Evolutionary conservation across 2,113 vertebrate species (phyloP).

Genomic region (Canis aureus): DNA sequence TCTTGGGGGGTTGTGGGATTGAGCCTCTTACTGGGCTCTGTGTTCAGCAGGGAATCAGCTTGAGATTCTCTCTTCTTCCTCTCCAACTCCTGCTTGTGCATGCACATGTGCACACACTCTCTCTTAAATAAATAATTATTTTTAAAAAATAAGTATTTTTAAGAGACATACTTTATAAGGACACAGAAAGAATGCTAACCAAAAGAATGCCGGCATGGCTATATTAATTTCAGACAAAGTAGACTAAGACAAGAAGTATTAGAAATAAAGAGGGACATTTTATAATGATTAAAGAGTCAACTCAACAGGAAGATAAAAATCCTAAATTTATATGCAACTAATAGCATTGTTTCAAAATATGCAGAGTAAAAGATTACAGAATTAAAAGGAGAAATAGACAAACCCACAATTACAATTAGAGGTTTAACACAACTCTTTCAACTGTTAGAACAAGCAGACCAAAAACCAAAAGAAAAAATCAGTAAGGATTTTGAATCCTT

Average conservation of each 20-base stretch:
- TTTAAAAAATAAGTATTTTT: neutral
- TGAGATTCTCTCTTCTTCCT: neutral
- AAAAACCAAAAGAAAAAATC: neutral
- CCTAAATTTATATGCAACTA: neutral
- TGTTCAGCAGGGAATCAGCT: neutral
- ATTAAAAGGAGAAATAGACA: neutral
- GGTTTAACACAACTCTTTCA: neutral
- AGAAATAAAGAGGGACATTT: constrained; percentile 13
- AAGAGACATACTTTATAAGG: neutral
- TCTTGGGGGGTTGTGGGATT: neutral
- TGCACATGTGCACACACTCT: neutral
- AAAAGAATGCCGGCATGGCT: neutral
- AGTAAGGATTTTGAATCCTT: constrained; percentile 31
- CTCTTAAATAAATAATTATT: neutral
- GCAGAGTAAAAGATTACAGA: neutral
- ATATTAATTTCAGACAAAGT: neutral
- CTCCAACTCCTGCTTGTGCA: neutral
- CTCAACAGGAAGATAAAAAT: constrained; percentile 5
- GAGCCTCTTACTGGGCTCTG: neutral
- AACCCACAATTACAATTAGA: neutral
- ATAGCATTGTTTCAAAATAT: neutral
- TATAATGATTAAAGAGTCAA: neutral
- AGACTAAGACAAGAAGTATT: neutral
- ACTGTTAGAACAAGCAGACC: neutral
- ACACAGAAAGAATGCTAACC: neutral